These are phyloP conservation scores for Atherinosoma microstoma DNA, from an alignment of 2,797 vertebrate genomes.

Conservation along the genomic window DNA sequence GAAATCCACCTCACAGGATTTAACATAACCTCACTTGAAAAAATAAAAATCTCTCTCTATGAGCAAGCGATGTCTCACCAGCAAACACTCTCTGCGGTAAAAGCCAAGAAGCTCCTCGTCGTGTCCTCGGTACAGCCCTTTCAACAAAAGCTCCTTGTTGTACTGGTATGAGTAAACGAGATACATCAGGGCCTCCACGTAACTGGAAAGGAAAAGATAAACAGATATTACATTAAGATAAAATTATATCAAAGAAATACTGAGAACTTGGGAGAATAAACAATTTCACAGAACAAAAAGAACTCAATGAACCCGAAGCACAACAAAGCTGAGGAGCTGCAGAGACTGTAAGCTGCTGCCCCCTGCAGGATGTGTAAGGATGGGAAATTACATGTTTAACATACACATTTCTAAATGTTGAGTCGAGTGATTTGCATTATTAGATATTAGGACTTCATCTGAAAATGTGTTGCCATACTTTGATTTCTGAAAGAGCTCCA, in stretches of 20 bases:
- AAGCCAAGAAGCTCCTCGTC: conserved; percentile 90
- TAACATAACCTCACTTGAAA: neutral
- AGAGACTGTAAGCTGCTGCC: conserved; percentile 63
- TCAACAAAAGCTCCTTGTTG: conserved; percentile 94
- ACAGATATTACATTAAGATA: conserved; percentile 43
- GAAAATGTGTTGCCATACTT: conserved; percentile 82
- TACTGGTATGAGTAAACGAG: conserved; percentile 95
- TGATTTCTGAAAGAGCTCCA: conserved; percentile 95
- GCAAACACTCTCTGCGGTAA: conserved; percentile 95
- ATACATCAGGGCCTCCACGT: conserved; percentile 93
- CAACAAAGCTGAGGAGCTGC: conserved; percentile 1
- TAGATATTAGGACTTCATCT: neutral
- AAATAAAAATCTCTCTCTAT: neutral
- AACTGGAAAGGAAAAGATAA: conserved; percentile 82
- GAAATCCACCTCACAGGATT: neutral
- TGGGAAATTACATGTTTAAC: neutral
- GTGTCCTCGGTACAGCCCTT: conserved; percentile 92
- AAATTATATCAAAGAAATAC: conserved; percentile 22
- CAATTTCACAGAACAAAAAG: conserved; percentile 19
- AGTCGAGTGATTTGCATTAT: neutral
- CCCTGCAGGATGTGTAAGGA: conserved; percentile 60
- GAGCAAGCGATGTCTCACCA: conserved; percentile 86
- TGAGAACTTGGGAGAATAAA: conserved; percentile 25
- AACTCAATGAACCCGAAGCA: conserved; percentile 58
- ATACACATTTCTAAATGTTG: too few relatives aligned